Base-by-base conservation (phyloP, 1,140 invertebrate species). In the Metopolophium dirhodum region DNA sequence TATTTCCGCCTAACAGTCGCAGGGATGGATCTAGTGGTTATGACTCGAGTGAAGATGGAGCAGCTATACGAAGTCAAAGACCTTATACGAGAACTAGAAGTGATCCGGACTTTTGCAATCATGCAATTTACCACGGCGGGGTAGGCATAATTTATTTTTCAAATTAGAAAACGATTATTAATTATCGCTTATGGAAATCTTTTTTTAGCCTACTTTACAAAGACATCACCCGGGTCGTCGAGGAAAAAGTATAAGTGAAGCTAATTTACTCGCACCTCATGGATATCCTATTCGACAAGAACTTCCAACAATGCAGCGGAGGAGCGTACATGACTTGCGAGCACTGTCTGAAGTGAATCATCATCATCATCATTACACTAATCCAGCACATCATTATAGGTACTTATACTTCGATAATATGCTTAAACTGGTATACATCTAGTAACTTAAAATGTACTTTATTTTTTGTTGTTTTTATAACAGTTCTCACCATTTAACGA, bases 11-110 rank as follows among this genome's bases (percentile, higher is more conserved):
- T 1, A 97, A 97, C 93, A 96, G 96, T 94, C 95, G 96, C 54
- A 94, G 95, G 26, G 96, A 97, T 94, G 97, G 96, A 1, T 98
- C 98, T 20, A 98, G 97, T 94, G 98, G 98, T 4, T 98, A 98
- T 95, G 98, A 98, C 94, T 98, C 98, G 94, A 96, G 96, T 94
- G 96, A 97, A 89, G 96, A 97, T 93, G 96, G 96, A 11, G 95
- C 95, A 30, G 93, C 93, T n/a, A n/a, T 87, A 45, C 82, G 90
- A 51, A 61, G 47, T 61, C 83, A 93, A 93, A 90, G 96, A 94
- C 97, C 97, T 94, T 97, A 97, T 94, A 95, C 94, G 18, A 94
- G 95, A 37, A 94, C 95, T 0, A 94, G 95, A 77, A 98, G 97
- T 93, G 98, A 98, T 95, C 98, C 98, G 7, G 98, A 98, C 94